phyloP scores from a whole-genome alignment of 2,113 vertebrate species.

The Myotis davidii region DNA sequence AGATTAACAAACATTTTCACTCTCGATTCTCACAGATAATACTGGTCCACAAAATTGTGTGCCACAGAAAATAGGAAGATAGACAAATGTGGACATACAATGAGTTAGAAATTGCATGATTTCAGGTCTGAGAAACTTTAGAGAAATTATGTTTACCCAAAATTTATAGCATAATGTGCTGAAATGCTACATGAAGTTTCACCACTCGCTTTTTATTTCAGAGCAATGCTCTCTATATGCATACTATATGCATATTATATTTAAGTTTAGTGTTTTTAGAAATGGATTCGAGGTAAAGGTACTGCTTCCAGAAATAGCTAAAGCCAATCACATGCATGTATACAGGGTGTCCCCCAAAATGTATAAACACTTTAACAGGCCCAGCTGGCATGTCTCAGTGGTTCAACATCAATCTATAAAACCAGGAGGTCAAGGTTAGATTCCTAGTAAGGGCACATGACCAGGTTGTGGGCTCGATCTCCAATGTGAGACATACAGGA shows the following conservation, averaged over 20 bases:
- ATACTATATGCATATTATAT: neutral
- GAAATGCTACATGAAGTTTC: neutral
- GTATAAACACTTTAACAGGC: too few species aligned
- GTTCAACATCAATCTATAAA: too few species aligned
- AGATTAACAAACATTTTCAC: conserved; percentile 9
- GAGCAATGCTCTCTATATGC: neutral
- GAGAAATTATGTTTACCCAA: neutral
- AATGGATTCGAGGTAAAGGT: neutral
- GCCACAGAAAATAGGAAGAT: neutral
- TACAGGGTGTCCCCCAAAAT: neutral
- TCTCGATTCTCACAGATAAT: neutral
- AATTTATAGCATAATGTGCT: neutral
- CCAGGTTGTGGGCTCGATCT: too few species aligned
- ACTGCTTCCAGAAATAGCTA: neutral
- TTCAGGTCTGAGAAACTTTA: neutral
- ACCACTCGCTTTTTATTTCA: neutral
- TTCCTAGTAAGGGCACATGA: too few species aligned
- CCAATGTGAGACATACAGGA: too few species aligned
- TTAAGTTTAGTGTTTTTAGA: neutral
- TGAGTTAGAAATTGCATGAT: neutral
- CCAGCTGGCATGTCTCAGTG: too few species aligned
- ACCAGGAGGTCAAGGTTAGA: too few species aligned
- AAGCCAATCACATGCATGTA: neutral
- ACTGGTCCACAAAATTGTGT: neutral
- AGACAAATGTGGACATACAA: neutral